A percentile compares a stretch with the other conserved stretches of the same genome.
phyloP scores from a whole-genome alignment of 2,113 vertebrate genomes.

The Sinocyclocheilus maitianheensis region DNA sequence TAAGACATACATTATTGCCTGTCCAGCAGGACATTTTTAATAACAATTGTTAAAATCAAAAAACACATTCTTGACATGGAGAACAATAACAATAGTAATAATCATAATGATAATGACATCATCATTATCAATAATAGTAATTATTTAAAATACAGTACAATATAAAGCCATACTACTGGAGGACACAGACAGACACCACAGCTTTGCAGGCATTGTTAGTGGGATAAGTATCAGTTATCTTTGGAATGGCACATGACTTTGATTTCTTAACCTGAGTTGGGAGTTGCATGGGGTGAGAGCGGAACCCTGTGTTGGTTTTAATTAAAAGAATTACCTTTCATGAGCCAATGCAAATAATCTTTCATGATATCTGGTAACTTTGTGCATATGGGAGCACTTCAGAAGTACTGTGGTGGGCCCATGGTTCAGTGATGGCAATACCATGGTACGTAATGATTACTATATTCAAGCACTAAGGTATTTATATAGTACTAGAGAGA shows the following conservation, averaged over 20 bases:
- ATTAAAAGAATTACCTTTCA: not conserved
- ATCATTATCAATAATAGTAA: constrained; percentile 67
- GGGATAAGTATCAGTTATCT: constrained; percentile 58
- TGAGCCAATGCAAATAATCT: constrained; percentile 9
- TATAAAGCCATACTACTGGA: constrained; percentile 57
- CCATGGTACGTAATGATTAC: not conserved
- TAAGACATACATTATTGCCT: constrained; percentile 74
- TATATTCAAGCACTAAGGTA: not conserved
- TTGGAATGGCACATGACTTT: constrained; percentile 54
- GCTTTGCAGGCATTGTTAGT: constrained; percentile 56
- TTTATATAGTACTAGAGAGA: constrained; percentile 10
- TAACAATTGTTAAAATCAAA: constrained; percentile 69
- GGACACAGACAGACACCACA: constrained; percentile 56
- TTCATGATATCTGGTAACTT: not conserved
- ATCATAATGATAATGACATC: constrained; percentile 70
- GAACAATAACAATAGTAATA: constrained; percentile 75
- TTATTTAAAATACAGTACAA: constrained; percentile 61
- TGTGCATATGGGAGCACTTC: not conserved
- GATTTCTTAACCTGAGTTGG: constrained; percentile 24
- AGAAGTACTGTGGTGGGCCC: not conserved
- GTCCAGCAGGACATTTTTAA: constrained; percentile 81
- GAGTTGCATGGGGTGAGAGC: not conserved
- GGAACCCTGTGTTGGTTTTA: constrained; percentile 13
- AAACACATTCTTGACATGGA: constrained; percentile 73
- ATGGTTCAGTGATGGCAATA: not conserved